phyloP scores from a whole-genome alignment of 2,888 invertebrate species.

The Zygaena filipendulae region DNA sequence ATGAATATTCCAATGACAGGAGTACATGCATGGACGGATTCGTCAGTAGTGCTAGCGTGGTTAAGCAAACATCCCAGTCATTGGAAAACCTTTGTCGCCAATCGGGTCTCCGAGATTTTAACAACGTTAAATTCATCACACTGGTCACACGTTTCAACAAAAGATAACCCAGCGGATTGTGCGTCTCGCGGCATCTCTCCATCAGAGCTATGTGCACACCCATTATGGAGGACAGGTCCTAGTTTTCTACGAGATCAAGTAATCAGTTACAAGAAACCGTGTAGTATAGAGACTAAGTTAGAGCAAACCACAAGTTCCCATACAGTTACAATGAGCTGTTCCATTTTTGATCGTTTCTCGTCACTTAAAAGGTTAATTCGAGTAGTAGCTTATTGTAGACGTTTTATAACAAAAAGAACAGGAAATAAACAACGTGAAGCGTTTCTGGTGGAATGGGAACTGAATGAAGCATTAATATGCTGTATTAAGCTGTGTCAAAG shows the following conservation, averaged over 20 bases:
- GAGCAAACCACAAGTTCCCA: conserved; percentile 3
- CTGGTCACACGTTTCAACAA: conserved; percentile 17
- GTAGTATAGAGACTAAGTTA: too few species aligned
- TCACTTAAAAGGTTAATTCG: conserved; percentile 5
- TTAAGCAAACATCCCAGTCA: conserved; percentile 15
- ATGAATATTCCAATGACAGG: conserved; percentile 3
- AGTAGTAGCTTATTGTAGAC: conserved; percentile 10
- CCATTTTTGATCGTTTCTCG: conserved; percentile 9
- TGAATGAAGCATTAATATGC: conserved; percentile 4
- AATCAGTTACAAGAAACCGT: conserved; percentile 7
- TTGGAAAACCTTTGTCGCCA: background rate
- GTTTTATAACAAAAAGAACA: conserved; percentile 4
- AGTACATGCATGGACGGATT: too few species aligned
- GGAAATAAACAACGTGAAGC: too few species aligned
- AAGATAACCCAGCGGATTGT: conserved; percentile 19
- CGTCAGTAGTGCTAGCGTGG: background rate
- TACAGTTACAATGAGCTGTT: background rate
- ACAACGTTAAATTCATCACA: conserved; percentile 6
- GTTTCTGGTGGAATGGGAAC: conserved; percentile 4
- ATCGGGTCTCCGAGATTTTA: conserved; percentile 14
- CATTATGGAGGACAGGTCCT: conserved; percentile 13
- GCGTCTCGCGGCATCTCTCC: conserved; percentile 18
- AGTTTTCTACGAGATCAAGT: conserved; percentile 3
- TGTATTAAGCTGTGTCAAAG: conserved; percentile 6
- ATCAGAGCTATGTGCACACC: conserved; percentile 13